A percentile compares a stretch with the other conserved stretches of the same genome.
These are phyloP conservation scores for Drosophila nikananu DNA, from an alignment of 1,140 invertebrate genomes.

Conservation along the genomic window DNA sequence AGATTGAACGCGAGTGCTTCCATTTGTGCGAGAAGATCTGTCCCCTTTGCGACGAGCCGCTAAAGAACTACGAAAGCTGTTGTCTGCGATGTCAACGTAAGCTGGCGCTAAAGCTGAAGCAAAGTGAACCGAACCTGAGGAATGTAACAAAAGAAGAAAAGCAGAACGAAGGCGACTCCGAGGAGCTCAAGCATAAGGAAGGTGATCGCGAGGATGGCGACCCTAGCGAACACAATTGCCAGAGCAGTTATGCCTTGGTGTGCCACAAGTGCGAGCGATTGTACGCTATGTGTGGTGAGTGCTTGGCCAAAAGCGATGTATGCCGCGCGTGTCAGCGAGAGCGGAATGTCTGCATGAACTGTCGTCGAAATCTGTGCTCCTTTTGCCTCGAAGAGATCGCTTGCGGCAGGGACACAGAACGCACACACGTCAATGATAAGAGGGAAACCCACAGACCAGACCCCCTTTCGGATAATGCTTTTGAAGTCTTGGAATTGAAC, in stretches of 20 bases:
- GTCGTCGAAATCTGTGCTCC: constrained; percentile 71
- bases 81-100: constrained; percentile 77
- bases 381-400: constrained; percentile 80
- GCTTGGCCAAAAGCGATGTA: constrained; percentile 69
- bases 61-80: constrained; percentile 77
- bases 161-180: constrained; percentile 2
- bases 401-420: constrained; percentile 65
- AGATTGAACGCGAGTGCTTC: constrained; percentile 79
- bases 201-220: constrained; percentile 20
- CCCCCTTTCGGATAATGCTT: constrained; percentile 41
- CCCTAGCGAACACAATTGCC: constrained; percentile 39
- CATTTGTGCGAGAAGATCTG: constrained; percentile 82
- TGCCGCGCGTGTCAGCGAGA: constrained; percentile 74
- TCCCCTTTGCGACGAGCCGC: constrained; percentile 75
- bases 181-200: constrained; percentile 8
- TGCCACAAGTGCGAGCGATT: constrained; percentile 78
- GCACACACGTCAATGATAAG: constrained; percentile 68
- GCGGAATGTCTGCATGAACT: constrained; percentile 79
- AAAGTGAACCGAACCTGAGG: constrained; percentile 13
- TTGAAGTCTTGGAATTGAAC: constrained; percentile 72
- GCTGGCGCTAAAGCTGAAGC: constrained; percentile 67
- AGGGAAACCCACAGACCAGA: constrained; percentile 8
- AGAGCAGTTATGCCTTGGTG: constrained; percentile 69
- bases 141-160: background rate
- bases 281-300: constrained; percentile 70